Percentiles rank a stretch among this genome's conserved stretches.
Conservation (phyloP, 2,797 vertebrate genomes). For the Myiotriccus ornatus region DNA sequence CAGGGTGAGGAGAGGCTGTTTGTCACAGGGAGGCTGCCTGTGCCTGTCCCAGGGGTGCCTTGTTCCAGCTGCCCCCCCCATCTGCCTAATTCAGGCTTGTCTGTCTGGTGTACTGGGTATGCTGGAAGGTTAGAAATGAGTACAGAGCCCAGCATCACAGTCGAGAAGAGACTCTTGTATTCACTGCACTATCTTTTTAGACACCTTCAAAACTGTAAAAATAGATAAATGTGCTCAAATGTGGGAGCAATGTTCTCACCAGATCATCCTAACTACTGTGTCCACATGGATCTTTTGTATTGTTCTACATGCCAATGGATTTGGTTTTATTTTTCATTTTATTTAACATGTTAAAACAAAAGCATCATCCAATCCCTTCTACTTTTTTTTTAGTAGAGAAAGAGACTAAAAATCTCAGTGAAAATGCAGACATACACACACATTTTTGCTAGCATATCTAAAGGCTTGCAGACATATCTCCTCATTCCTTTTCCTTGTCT, state of each 20-base stretch:
- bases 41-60: not conserved
- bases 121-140: not conserved
- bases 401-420: not conserved
- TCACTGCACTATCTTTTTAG: not conserved
- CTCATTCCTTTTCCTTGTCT: not conserved
- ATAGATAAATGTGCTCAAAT: rapidly evolving
- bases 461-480: not conserved
- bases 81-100: not conserved
- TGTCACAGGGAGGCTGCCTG: not conserved
- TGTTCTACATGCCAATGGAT: not conserved
- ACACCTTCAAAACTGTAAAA: not conserved
- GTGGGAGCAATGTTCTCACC: not conserved
- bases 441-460: not conserved
- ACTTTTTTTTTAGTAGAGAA: not conserved
- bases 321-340: not conserved
- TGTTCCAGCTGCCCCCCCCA: not conserved
- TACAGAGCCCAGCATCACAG: not conserved
- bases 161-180: not conserved
- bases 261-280: not conserved
- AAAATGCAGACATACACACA: not conserved
- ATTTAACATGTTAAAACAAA: not conserved
- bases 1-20: rapidly evolving
- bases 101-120: not conserved
- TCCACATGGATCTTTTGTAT: not conserved
- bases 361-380: not conserved